Evolutionary conservation across 2,888 invertebrate species (phyloP).

Genomic region (Pediacus dermestoides): DNA sequence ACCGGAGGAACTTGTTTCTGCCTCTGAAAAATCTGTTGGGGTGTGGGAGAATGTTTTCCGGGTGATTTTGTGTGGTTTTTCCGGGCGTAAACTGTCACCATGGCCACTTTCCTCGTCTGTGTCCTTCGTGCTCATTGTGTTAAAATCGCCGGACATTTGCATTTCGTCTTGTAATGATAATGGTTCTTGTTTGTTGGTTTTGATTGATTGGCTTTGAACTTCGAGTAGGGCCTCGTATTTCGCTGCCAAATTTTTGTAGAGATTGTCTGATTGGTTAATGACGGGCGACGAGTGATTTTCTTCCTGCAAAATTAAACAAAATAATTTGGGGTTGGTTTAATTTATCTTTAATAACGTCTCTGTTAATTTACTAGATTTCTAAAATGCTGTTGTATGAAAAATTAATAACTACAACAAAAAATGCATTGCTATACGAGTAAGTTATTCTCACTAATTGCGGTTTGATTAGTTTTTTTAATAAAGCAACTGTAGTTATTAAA

Average conservation of each 20-base stretch:
- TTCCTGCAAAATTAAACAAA: conserved; percentile 3
- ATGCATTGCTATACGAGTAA: not conserved
- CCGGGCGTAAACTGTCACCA: conserved; percentile 49
- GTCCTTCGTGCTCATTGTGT: conserved; percentile 59
- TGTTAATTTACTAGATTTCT: not conserved
- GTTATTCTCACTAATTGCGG: not conserved
- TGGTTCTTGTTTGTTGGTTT: conserved; percentile 35
- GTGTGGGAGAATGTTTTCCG: conserved; percentile 65
- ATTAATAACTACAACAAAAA: not conserved
- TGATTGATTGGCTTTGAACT: conserved; percentile 64
- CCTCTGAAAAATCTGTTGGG: conserved; percentile 79
- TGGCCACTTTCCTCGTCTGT: conserved; percentile 64
- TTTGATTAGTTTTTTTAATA: not conserved
- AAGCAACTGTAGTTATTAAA: no score
- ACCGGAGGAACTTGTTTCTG: conserved; percentile 78
- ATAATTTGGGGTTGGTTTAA: not conserved
- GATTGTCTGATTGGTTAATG: conserved; percentile 55
- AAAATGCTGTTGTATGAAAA: not conserved
- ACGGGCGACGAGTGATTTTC: conserved; percentile 27
- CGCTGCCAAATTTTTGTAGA: conserved; percentile 76
- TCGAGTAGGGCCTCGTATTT: conserved; percentile 81
- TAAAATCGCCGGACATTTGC: conserved; percentile 70
- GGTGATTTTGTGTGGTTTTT: conserved; percentile 50
- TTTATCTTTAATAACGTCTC: no score
- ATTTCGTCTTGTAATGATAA: conserved; percentile 69